Evolutionary conservation across 2,888 invertebrate genomes (phyloP).

Genomic region (Carterocephalus palaemon): DNA sequence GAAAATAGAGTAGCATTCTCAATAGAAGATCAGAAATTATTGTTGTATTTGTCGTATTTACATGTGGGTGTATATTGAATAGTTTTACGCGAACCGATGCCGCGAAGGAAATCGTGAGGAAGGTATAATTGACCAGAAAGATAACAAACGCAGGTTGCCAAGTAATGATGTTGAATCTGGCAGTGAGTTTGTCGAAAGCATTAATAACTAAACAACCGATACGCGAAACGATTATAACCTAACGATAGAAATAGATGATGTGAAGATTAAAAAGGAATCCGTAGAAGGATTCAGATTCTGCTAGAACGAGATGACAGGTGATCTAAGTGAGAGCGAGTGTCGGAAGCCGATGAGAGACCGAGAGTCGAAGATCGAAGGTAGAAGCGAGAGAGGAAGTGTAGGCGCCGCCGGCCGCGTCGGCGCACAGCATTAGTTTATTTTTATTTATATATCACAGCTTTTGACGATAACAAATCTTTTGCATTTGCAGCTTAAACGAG

Average conservation of each 20-base stretch:
- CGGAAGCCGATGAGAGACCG: conserved; percentile 35
- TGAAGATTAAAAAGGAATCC: conserved; percentile 53
- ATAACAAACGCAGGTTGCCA: conserved; percentile 31
- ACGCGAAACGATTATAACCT: conserved; percentile 23
- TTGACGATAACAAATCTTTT: conserved; percentile 79
- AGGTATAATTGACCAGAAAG: conserved; percentile 53
- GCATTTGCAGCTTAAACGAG: conserved; percentile 75
- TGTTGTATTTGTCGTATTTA: conserved; percentile 62
- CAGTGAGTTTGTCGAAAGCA: conserved; percentile 33
- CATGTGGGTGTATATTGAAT: conserved; percentile 68
- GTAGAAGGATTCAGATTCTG: conserved; percentile 42
- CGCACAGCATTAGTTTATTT: conserved; percentile 64
- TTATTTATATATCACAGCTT: conserved; percentile 78
- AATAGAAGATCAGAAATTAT: conserved; percentile 71
- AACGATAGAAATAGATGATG: conserved; percentile 68
- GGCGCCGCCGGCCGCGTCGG: conserved; percentile 53
- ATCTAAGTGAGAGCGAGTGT: conserved; percentile 35
- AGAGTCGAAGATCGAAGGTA: conserved; percentile 38
- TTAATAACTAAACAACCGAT: conserved; percentile 26
- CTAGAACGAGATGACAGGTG: conserved; percentile 44
- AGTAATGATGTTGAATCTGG: conserved; percentile 17
- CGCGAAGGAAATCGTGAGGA: conserved; percentile 44
- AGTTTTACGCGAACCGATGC: conserved; percentile 46
- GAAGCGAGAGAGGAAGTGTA: conserved; percentile 53
- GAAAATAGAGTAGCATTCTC: conserved; percentile 68